phyloP scores from a whole-genome alignment of 2,113 vertebrate species.

The Callionymus lyra region DNA sequence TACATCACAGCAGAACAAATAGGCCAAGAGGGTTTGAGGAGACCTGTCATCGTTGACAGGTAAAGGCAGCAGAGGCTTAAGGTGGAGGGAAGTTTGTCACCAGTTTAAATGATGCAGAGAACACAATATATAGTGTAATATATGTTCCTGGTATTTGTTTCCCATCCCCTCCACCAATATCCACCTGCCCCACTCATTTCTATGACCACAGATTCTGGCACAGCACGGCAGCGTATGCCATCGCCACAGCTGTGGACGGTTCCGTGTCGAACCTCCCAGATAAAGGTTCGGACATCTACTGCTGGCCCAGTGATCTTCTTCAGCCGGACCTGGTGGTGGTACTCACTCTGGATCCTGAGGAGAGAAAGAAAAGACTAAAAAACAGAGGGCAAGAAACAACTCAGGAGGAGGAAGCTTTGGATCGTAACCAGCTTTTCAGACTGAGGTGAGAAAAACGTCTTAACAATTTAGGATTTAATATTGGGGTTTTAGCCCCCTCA shows the following conservation, averaged over 20 bases:
- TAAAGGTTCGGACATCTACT: slow-evolving; percentile 69
- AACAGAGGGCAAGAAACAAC: slow-evolving; percentile 73
- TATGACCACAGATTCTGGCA: slow-evolving; percentile 86
- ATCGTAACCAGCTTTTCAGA: slow-evolving; percentile 74
- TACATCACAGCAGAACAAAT: slow-evolving; percentile 84
- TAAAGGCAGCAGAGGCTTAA: too few relatives aligned
- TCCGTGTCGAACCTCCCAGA: slow-evolving; percentile 70
- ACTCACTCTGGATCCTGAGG: slow-evolving; percentile 74
- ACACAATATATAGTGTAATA: not conserved
- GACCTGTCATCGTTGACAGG: slow-evolving; percentile 88
- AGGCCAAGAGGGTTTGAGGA: slow-evolving; percentile 51
- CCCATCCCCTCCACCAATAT: too few relatives aligned
- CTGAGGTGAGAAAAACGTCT: slow-evolving; percentile 74
- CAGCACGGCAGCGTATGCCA: slow-evolving; percentile 87
- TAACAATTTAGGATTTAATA: too few relatives aligned
- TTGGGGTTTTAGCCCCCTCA: too few relatives aligned
- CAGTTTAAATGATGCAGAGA: not conserved
- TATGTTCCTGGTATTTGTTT: not conserved
- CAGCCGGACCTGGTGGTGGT: slow-evolving; percentile 77
- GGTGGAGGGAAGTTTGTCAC: slow-evolving; percentile 4
- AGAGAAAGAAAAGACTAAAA: slow-evolving; percentile 69
- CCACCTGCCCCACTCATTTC: too few relatives aligned
- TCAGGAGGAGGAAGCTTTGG: slow-evolving; percentile 76
- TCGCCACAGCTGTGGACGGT: slow-evolving; percentile 79
- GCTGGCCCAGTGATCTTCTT: slow-evolving; percentile 83